Conservation (phyloP, 2,113 vertebrate species). For the Indicator maculatus region DNA sequence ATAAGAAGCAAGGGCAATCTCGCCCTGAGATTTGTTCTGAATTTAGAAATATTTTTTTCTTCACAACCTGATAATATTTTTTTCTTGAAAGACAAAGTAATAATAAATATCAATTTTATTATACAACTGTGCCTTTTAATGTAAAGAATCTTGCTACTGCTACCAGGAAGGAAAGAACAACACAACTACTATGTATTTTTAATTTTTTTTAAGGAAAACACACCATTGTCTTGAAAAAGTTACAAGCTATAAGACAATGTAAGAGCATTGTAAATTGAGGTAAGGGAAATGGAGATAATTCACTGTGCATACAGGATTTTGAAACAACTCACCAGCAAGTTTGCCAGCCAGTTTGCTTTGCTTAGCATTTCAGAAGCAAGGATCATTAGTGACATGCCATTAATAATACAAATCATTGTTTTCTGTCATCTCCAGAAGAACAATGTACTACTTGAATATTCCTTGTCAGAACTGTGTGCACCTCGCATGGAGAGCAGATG, state of each 20-base stretch:
- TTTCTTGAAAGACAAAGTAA: background rate
- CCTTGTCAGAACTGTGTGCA: background rate
- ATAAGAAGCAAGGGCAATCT: background rate
- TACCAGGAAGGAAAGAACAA: background rate
- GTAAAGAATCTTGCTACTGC: background rate
- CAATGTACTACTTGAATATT: background rate
- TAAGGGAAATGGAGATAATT: background rate
- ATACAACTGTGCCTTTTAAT: background rate
- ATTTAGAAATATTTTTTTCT: background rate
- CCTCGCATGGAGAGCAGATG: background rate
- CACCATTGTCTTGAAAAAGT: background rate
- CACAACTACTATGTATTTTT: background rate
- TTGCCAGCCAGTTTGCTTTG: background rate
- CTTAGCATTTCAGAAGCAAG: background rate
- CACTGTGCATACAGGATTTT: background rate
- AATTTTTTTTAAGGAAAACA: background rate
- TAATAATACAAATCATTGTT: constrained; percentile 32
- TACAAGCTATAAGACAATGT: background rate
- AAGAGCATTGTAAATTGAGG: background rate
- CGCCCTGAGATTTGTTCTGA: background rate
- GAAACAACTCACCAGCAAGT: background rate
- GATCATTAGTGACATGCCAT: background rate
- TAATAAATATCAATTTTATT: background rate
- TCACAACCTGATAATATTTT: background rate
- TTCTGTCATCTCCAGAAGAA: background rate